Conservation (phyloP, 2,797 vertebrate genomes). For the Anisognathus igniventris region DNA sequence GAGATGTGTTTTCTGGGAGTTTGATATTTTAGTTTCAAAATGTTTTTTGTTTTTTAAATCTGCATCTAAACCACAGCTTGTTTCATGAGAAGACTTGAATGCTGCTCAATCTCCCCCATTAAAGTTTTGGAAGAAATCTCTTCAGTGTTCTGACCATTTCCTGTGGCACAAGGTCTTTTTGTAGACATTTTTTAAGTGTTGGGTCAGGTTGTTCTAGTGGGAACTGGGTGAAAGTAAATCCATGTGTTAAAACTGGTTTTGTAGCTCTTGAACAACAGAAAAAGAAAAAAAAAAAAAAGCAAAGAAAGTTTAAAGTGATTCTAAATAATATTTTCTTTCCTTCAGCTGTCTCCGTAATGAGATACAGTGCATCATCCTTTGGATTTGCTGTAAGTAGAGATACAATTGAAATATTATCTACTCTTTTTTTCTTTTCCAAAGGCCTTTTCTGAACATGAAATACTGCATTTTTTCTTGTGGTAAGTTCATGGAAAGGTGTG, state of each 20-base stretch:
- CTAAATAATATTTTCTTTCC: conserved; percentile 72
- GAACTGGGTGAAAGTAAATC: not conserved
- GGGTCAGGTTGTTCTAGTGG: not conserved
- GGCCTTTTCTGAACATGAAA: not conserved
- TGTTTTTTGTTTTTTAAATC: not conserved
- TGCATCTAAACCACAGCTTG: not conserved
- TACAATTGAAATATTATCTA: not conserved
- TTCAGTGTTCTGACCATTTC: not conserved
- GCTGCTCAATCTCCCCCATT: rapidly evolving
- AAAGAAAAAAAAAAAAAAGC: not conserved
- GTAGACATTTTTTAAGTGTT: not conserved
- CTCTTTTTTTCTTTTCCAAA: not conserved
- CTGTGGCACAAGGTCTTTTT: not conserved
- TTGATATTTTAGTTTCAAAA: not conserved
- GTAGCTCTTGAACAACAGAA: not conserved
- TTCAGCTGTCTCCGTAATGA: conserved; percentile 95
- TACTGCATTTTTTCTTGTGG: not conserved
- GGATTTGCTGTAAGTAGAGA: conserved; percentile 95
- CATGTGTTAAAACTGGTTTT: not conserved
- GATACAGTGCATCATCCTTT: conserved; percentile 96
- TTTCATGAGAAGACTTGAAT: not conserved
- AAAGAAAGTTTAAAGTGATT: conserved; percentile 14
- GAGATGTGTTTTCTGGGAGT: not conserved
- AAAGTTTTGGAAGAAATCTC: not conserved
- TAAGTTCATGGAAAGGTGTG: not conserved